Evolutionary conservation across 2,888 invertebrate species (phyloP), one percentile per base, ranked within the genome.

Genomic region (Netelia virgata): DNA sequence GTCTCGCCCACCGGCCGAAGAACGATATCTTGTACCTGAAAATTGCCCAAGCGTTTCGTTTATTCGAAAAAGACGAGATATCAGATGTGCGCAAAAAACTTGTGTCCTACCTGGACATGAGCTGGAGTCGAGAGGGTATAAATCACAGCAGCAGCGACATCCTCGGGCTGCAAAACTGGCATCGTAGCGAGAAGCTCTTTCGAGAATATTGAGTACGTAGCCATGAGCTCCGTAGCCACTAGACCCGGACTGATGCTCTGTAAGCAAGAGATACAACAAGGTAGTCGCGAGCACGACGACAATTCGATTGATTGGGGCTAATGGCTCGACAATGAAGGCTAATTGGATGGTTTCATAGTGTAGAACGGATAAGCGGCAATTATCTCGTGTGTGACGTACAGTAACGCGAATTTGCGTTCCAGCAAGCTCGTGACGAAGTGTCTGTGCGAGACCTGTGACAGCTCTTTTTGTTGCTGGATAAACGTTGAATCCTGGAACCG

Each of bases 241-340:
- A 95, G 91, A 18, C 96, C 96, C 0, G 96, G 96, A 61, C 95
- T 96, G 64, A 96, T 93, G 88, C 95, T 95, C 96, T 96, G 88
- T 14, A 88, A 88, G 68, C n/a, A 18, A 63, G 11, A 53, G 11
- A n/a, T 3, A 3, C 36, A 36, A 36, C 36, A 6, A 6, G 6
- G 36, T 36, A 53, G 50, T 47, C 16, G 57, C 18, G 20, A 66
- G 53, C 1, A 50, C 69, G 23, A 57, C 59, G 63, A 70, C 16
- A 53, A 74, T 64, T 70, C 23, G 23, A 63, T 61, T 64, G 8
- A 85, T 72, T 64, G 18, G 18, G 63, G 20, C 57, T 76, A 73
- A 80, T 41, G 23, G 64, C 70, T 47, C 50, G 72, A 20, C 16
- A 50, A 63, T 55, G 55, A 74, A 14, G 18, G 50, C 43, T 18